Evolutionary conservation across 2,888 invertebrate genomes (phyloP), one percentile per base, ranked within the genome.

Genomic region (Eupelmus urozonus): DNA sequence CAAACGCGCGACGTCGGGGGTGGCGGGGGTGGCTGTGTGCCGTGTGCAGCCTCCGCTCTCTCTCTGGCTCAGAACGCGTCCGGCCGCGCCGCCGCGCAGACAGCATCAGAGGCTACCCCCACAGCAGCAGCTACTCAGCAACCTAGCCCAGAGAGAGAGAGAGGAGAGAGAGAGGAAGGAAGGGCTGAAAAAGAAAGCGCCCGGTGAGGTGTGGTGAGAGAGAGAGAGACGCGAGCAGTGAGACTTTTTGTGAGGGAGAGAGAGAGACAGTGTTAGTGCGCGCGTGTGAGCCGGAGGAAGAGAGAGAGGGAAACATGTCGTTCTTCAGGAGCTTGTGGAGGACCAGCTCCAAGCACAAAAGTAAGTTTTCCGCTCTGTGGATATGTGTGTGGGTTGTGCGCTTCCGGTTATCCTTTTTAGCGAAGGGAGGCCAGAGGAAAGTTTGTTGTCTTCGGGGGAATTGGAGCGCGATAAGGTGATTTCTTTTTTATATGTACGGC

Each of bases 321-420:
- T 92, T 94, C 81, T 90, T 94, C 83, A 91, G 93, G 86, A 93
- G 92, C 88, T 92, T 94, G 88, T 93, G 93, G 93, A 93, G 92
- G 84, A 93, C 91, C 83, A 93, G 92, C 88, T 93, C 93, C 18
- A 94, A 93, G 84, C 94, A 94, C 84, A 93, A 93, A 91, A 94
- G 94, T 94, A 87, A 93, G 93, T 92, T 40, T 20, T 51, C 9
- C 13, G 2, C 20, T 51, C 20, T 34, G 45, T 45, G 45, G 4
- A 13, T 45, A 45, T 45, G 45, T 45, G 45, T 16, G 45, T 34
- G 9, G 9, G 34, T 34, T 34, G 9, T 34, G 34, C 34, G 34
- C 9, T 34, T 34, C 9, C 34, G 5, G 34, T 34, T 34, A 34
- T 34, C 9, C 9, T 34, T 34, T 9, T 34, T 34, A 34, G 34